A percentile compares a stretch with the other conserved stretches of the same genome.
Conservation (phyloP, 2,113 vertebrate species). For the Dolichotis patagonum region DNA sequence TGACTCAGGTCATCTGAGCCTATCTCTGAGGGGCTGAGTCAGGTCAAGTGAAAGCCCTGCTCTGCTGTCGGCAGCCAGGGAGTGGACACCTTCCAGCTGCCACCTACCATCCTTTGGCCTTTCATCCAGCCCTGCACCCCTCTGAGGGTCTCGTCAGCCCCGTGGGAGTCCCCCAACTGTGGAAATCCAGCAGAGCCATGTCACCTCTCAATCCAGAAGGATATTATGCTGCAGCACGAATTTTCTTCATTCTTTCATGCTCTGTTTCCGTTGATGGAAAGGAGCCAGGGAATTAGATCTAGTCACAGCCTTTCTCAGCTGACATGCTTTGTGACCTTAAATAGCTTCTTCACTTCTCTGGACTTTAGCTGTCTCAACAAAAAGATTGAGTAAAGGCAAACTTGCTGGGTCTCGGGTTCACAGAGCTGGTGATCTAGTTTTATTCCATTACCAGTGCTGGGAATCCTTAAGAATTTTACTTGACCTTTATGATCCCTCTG, state of each 20-base stretch:
- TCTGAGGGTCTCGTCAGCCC: neutral
- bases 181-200: neutral
- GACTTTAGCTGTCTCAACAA: neutral
- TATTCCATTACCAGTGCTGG: neutral
- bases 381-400: neutral
- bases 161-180: neutral
- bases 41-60: neutral
- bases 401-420: neutral
- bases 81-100: neutral
- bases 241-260: neutral
- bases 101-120: neutral
- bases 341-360: constrained; percentile 46
- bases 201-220: neutral
- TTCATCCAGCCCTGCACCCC: neutral
- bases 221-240: neutral
- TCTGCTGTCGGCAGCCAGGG: neutral
- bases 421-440: neutral
- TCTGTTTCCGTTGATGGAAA: constrained; percentile 44
- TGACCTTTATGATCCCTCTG: neutral
- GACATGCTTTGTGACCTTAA: constrained; percentile 1
- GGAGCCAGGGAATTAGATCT: neutral
- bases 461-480: neutral
- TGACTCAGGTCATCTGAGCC: no score
- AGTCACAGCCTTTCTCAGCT: constrained; percentile 1
- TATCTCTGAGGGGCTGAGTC: neutral